Base-by-base conservation (phyloP, 2,888 invertebrate genomes). In the Cataglyphis albicans region DNA sequence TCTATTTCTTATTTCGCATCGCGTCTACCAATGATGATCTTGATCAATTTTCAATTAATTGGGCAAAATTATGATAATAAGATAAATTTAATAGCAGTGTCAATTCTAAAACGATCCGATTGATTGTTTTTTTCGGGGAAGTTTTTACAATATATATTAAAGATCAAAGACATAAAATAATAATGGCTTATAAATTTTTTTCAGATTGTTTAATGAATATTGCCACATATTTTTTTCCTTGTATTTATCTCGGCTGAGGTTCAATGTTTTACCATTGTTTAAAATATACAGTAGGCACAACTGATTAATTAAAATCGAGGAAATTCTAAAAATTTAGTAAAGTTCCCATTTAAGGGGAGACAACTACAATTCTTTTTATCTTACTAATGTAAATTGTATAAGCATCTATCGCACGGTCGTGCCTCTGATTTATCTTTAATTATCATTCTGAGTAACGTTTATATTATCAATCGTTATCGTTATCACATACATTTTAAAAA, bases 171-270 rank as follows among this genome's bases (percentile, higher is more conserved):
- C 18, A 35, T 35, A 6, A 61, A 57, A 81, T 88, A 89, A 90
- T 91, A 38, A 88, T 86, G 88, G 86, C 72, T 88, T 92, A 87
- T 90, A 61, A 82, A 89, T 89, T 89, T 72, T 91, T 90, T 93
- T 91, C 91, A 92, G 92, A 91, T 90, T 84, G 86, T 87, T 81
- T 76, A 59, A 89, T 91, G 92, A 94, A 93, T 52, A 52, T 93
- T 93, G 92, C 92, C 91, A 90, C 84, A 25, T 85, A 52, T 3
- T 32, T 83, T 65, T 63, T 64, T 15, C 35, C 61, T 1, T 55
- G 21, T 63, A 15, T 63, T 41, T 75, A 48, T 52, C 7, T 32
- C 18, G 29, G 12, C 41, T 15, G 7, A 61, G 32, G 35, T 18
- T 15, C 35, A 67, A 29, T 57, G 38, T 76, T 9, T n/a, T 12